Base-by-base conservation (phyloP, 2,888 invertebrate genomes). In the Cataglyphis livida region DNA sequence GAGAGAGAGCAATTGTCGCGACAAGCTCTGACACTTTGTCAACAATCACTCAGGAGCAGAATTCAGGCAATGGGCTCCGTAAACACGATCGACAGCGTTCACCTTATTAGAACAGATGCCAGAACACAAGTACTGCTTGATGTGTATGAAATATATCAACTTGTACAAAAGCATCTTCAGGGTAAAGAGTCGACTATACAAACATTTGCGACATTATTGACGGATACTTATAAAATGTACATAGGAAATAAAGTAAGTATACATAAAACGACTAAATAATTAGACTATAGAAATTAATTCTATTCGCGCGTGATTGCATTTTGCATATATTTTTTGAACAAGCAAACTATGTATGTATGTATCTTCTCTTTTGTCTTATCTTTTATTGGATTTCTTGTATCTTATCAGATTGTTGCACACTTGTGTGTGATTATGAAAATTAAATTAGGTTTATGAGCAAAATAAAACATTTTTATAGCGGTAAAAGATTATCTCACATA, bases 1-100 rank as follows among this genome's bases (percentile, higher is more conserved):
- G 98, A 98, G 93, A 96, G 98, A 81, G 96, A 97, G 90, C 97
- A 97, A 91, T 95, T 98, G 81, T 97, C 97, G 0, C 96, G 97
- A 81, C 97, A 97, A 95, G 98, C 98, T 0, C 96, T 97, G 85
- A 96, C 96, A 0, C 95, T 97, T 86, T 97, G 97, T 89, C 95
- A 96, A 10, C 97, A 97, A 92, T 96, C 97, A 54, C 94, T 97
- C 85, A 96, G 97, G 85, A 96, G 96, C 5, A 96, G 96, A 91
- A 95, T 97, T 28, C 96, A 96, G 57, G 93, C 94, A 65, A 91
- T 95, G 83, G 90, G 94, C 6, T 92, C 92, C 9, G 92, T 88
- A 6, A 91, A 89, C 70, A 86, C 92, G 1, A 79, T 89, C 1
- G 94, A 94, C n/a, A 87, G 84, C 54, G 79, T 86, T 0, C 86